Evolutionary conservation across 2,113 vertebrate species (phyloP).

Genomic region (Brachypodius melanocephalos): DNA sequence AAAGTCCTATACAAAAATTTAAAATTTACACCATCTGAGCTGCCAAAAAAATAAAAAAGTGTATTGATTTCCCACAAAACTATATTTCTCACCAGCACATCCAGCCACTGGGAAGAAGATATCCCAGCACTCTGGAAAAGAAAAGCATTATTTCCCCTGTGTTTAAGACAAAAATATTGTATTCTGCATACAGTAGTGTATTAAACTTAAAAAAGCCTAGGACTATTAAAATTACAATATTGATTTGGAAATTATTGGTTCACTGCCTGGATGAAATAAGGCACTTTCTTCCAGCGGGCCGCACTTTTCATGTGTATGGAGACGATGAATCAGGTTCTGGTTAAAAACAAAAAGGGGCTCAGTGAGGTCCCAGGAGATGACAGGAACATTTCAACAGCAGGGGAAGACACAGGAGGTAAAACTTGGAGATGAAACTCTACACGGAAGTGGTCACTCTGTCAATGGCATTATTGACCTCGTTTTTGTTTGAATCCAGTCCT

Average conservation of each 20-base stretch:
- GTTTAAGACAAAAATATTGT: conserved; percentile 81
- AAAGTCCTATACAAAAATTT: conserved; percentile 90
- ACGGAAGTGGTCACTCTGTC: conserved; percentile 96
- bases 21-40: conserved; percentile 95
- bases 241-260: conserved; percentile 75
- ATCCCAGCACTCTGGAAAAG: conserved; percentile 77
- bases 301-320: conserved; percentile 64
- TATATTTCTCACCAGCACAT: conserved; percentile 84
- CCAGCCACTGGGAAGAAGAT: conserved; percentile 74
- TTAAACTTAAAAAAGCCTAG: conserved; percentile 74
- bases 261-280: conserved; percentile 79
- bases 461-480: conserved; percentile 94
- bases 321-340: conserved; percentile 62
- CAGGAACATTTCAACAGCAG: conserved; percentile 70
- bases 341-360: conserved; percentile 57
- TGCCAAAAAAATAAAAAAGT: conserved; percentile 88
- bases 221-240: conserved; percentile 68
- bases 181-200: conserved; percentile 77
- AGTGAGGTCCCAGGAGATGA: conserved; percentile 65
- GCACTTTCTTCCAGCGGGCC: conserved; percentile 80
- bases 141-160: conserved; percentile 78
- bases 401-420: conserved; percentile 84
- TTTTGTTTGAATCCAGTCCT: conserved; percentile 99
- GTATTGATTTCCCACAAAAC: conserved; percentile 86
- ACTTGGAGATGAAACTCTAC: conserved; percentile 82